Conservation (phyloP, 2,113 vertebrate genomes). For the Neofelis nebulosa region DNA sequence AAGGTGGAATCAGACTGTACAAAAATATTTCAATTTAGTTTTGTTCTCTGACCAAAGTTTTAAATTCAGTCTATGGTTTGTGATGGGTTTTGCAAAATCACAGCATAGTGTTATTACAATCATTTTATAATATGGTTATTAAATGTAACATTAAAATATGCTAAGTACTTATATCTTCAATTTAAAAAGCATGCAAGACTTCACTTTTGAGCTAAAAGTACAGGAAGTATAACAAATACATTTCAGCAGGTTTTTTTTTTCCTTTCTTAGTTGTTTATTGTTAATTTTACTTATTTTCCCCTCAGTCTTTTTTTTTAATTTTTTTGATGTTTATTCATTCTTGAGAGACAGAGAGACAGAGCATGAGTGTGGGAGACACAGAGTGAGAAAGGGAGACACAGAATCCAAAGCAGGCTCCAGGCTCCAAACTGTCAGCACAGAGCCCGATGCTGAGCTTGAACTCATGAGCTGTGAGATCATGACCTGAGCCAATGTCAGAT, state of each 20-base stretch:
- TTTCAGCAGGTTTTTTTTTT: conserved; percentile 18
- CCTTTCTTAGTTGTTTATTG: neutral
- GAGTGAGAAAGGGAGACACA: too few relatives aligned
- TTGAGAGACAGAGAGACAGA: too few relatives aligned
- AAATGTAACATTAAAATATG: conserved; percentile 68
- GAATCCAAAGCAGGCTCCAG: too few relatives aligned
- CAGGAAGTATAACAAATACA: conserved; percentile 35
- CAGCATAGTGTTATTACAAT: conserved; percentile 1
- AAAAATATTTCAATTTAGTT: conserved; percentile 27
- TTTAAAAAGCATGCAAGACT: neutral
- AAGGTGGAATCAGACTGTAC: neutral
- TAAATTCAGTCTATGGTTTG: conserved; percentile 6
- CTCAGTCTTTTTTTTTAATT: neutral
- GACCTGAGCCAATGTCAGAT: too few relatives aligned
- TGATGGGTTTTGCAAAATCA: conserved; percentile 68
- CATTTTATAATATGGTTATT: conserved; percentile 69
- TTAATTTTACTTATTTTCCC: neutral
- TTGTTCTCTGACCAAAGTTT: neutral
- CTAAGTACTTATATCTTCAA: neutral
- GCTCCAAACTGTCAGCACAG: too few relatives aligned
- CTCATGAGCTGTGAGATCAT: too few relatives aligned
- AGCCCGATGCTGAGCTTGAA: too few relatives aligned
- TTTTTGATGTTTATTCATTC: too few relatives aligned
- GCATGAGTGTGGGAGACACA: too few relatives aligned
- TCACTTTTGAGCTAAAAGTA: conserved; percentile 37